Evolutionary conservation across 2,113 vertebrate species (phyloP).

Genomic region (Athene cunicularia): DNA sequence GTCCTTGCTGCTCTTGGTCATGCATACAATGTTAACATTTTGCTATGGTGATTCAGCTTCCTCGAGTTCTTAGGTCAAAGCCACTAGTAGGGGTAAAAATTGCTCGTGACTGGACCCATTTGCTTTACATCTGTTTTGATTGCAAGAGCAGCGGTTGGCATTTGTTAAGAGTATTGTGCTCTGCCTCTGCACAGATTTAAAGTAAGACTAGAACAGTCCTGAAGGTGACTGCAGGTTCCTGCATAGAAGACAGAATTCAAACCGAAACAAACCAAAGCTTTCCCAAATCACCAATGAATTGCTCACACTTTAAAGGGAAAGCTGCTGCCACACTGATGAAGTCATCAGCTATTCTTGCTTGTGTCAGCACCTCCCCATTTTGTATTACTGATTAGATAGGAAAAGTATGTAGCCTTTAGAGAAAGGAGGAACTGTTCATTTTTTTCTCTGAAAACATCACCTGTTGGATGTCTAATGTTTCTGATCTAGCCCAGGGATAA

Average conservation of each 20-base stretch:
- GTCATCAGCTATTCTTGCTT: slow-evolving; percentile 43
- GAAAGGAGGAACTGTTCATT: slow-evolving; percentile 38
- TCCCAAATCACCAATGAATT: background rate
- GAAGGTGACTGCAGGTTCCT: background rate
- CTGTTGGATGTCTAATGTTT: slow-evolving; percentile 44
- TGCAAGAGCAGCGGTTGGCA: background rate
- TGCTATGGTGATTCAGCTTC: background rate
- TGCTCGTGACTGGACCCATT: background rate
- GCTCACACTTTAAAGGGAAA: background rate
- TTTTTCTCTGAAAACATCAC: slow-evolving; percentile 38
- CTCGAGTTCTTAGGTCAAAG: background rate
- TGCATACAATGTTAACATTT: background rate
- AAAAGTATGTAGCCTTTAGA: slow-evolving; percentile 50
- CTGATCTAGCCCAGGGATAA: slow-evolving; percentile 23
- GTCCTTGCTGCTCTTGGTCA: background rate
- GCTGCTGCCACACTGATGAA: slow-evolving; percentile 37
- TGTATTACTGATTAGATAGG: slow-evolving; percentile 50
- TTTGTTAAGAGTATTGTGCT: background rate
- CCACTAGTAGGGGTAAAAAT: background rate
- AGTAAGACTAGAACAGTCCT: background rate
- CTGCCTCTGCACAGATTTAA: background rate
- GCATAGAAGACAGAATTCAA: background rate
- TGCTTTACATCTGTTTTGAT: background rate
- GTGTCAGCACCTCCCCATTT: slow-evolving; percentile 57
- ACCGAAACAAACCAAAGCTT: background rate